Conservation (phyloP, 1,140 invertebrate genomes). For the Eriosoma lanigerum region DNA sequence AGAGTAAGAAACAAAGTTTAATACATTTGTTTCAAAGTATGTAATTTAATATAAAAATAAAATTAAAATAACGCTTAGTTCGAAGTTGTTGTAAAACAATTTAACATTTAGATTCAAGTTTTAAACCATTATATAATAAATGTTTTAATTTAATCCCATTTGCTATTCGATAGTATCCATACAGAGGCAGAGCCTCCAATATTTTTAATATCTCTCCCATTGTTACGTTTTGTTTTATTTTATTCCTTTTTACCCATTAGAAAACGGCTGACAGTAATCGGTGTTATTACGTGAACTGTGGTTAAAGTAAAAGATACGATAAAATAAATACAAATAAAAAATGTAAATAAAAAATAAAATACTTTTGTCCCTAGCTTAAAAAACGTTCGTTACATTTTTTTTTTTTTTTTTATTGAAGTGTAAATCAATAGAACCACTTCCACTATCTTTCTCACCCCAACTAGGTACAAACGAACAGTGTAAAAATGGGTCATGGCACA, state of each 20-base stretch:
- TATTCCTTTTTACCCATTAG: neutral
- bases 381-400: conserved; percentile 37
- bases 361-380: neutral
- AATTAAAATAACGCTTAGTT: neutral
- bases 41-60: neutral
- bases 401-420: conserved; percentile 39
- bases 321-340: conserved; percentile 29
- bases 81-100: too few species aligned
- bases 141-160: neutral
- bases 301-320: neutral
- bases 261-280: conserved; percentile 15
- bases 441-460: neutral
- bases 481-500: conserved; percentile 2
- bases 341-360: conserved; percentile 18
- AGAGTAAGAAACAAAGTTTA: too few species aligned
- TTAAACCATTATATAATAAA: too few species aligned
- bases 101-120: too few species aligned
- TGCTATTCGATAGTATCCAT: neutral
- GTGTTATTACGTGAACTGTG: neutral
- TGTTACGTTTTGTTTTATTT: neutral
- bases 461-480: neutral
- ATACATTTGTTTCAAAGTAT: neutral
- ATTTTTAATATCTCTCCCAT: neutral
- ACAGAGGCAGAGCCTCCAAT: neutral
- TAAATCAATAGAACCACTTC: conserved; percentile 31